Evolutionary conservation across 2,113 vertebrate species (phyloP).

Genomic region (Xiphophorus hellerii): DNA sequence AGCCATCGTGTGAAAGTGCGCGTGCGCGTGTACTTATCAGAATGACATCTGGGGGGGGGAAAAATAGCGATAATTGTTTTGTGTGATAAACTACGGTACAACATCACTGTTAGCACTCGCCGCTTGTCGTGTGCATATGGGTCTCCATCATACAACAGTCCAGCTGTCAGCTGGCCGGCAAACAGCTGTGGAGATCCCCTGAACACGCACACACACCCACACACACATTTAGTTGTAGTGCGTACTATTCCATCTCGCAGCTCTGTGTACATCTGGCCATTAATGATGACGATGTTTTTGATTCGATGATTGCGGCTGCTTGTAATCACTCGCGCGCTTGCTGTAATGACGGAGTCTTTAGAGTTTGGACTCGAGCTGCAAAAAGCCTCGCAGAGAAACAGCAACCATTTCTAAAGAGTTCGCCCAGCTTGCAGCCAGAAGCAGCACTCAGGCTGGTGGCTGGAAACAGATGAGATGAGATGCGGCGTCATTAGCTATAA

Average conservation of each 20-base stretch:
- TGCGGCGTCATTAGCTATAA: background rate
- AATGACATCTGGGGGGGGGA: constrained; percentile 23
- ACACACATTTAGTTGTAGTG: constrained; percentile 31
- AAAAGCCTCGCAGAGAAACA: background rate
- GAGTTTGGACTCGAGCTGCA: constrained; percentile 7
- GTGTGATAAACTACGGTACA: constrained; percentile 58
- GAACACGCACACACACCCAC: background rate
- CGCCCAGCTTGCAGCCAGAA: background rate
- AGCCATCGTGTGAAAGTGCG: constrained; percentile 25
- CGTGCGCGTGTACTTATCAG: background rate
- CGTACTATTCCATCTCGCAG: constrained; percentile 29
- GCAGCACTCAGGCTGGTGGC: constrained; percentile 7
- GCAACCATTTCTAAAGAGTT: constrained; percentile 15
- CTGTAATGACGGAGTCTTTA: constrained; percentile 25
- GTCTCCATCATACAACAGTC: constrained; percentile 15
- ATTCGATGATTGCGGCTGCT: constrained; percentile 52
- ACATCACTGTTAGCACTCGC: constrained; percentile 46
- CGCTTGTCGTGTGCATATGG: constrained; percentile 32
- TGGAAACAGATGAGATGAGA: background rate
- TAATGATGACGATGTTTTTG: constrained; percentile 49
- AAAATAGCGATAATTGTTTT: constrained; percentile 36
- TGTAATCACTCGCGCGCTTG: constrained; percentile 46
- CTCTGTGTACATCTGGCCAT: constrained; percentile 30
- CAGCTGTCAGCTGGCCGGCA: constrained; percentile 80
- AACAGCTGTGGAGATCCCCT: constrained; percentile 63